phyloP scores from a whole-genome alignment of 30 jellyfish, hydroid and myxozoan genomes.

The Morbakka virulenta region DNA sequence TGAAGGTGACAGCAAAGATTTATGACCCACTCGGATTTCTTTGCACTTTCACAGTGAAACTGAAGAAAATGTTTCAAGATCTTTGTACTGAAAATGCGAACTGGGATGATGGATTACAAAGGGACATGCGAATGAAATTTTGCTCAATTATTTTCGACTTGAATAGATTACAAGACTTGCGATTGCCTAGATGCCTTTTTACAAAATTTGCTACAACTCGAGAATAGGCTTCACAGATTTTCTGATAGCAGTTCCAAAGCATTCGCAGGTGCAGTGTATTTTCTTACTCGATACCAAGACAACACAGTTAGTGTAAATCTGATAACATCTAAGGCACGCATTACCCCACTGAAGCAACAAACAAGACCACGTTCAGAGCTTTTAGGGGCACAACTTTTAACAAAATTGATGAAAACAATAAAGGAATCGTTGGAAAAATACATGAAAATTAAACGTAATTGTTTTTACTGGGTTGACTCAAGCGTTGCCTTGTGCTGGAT shows the following conservation, averaged over 20 bases:
- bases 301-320: conserved; percentile 14
- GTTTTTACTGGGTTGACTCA: not conserved
- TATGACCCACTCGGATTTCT: not conserved
- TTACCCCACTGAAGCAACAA: conserved; percentile 35
- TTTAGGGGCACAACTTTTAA: not conserved
- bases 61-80: not conserved
- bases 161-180: too few species aligned
- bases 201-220: too few species aligned
- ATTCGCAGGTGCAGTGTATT: conserved; percentile 28
- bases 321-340: conserved; percentile 34
- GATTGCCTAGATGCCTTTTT: too few species aligned
- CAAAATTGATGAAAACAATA: not conserved
- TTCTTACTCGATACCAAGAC: not conserved
- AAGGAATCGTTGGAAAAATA: too few species aligned
- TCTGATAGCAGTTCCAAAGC: conserved; percentile 58
- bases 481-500: not conserved
- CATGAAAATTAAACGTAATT: not conserved
- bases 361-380: conserved; percentile 14
- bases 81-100: not conserved
- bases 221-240: conserved; percentile 27
- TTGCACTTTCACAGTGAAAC: too few species aligned
- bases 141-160: too few species aligned
- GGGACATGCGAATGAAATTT: too few species aligned
- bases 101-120: too few species aligned
- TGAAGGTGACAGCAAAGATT: not conserved